Evolutionary conservation across 2,888 invertebrate species (phyloP), one percentile per base, ranked within the genome.

Genomic region (Tetranychus piercei): DNA sequence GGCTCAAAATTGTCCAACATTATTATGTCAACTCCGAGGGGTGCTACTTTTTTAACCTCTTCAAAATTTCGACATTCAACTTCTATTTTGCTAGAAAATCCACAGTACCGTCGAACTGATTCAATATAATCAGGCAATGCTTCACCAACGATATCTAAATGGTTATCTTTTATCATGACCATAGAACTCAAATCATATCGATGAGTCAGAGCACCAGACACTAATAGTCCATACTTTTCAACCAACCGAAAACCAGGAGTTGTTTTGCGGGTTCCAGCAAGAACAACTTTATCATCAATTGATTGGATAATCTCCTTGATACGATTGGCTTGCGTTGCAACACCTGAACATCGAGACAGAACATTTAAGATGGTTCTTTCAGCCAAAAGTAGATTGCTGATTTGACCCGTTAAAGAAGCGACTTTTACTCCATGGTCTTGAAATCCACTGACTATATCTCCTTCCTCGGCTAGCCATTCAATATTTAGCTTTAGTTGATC

Each of bases 81-180:
- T 77, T 84, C 84, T 11, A 84, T 81, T 77, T 83, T 83, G 7
- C 78, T 78, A 6, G 81, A 80, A 78, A 82, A 83, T 5, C 80
- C 78, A 44, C 80, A 80, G n/a, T 80, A 78, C 6, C 79, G 77
- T 55, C 78, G 79, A 4, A 81, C 83, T 76, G 81, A 81, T 75
- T 80, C 80, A 34, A 75, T 73, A 20, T 64, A 43, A 11, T 72
- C 74, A n/a, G n/a, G 8, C 65, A 76, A 20, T 18, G 45, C 11
- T 55, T n/a, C 81, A 9, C 83, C 83, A 43, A 81, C 81, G 1
- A 82, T 80, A 80, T 81, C 81, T 34, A 84, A 81, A 78, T 84
- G 84, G 77, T 84, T 84, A 77, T 84, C 84, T 78, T 84, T 84
- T 74, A 84, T 78, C 83, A 84, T 84, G 3, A 83, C 80, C 83